These are phyloP conservation scores for Aythya fuligula DNA, from an alignment of 2,797 vertebrate species.

Conservation along the genomic window DNA sequence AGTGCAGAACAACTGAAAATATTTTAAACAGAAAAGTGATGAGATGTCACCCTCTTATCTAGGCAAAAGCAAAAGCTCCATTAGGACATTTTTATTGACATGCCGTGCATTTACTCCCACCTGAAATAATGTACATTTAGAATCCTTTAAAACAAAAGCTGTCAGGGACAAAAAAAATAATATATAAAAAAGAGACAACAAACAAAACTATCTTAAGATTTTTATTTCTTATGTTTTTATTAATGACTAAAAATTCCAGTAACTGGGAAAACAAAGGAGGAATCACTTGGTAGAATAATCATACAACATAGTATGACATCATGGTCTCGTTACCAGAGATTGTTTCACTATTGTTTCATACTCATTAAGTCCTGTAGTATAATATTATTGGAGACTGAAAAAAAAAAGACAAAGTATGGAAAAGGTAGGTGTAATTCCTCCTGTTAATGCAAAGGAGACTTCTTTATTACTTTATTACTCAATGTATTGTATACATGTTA, in stretches of 20 bases:
- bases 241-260: background rate
- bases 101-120: background rate
- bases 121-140: background rate
- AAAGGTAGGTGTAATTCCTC: background rate
- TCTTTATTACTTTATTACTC: constrained; percentile 3
- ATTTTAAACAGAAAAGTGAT: background rate
- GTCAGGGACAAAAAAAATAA: background rate
- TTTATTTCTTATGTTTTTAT: background rate
- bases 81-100: background rate
- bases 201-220: background rate
- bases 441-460: background rate
- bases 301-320: background rate
- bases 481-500: background rate
- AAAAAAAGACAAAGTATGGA: background rate
- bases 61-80: background rate
- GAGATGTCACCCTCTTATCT: background rate
- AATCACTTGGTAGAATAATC: background rate
- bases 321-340: background rate
- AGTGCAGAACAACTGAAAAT: background rate
- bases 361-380: background rate
- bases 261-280: background rate
- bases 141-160: background rate
- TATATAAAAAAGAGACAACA: background rate
- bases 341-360: background rate
- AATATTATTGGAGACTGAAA: background rate